A percentile compares a stretch with the other conserved stretches of the same genome.
phyloP scores from a whole-genome alignment of 2,797 vertebrate genomes.

The Neomorphus geoffroyi region DNA sequence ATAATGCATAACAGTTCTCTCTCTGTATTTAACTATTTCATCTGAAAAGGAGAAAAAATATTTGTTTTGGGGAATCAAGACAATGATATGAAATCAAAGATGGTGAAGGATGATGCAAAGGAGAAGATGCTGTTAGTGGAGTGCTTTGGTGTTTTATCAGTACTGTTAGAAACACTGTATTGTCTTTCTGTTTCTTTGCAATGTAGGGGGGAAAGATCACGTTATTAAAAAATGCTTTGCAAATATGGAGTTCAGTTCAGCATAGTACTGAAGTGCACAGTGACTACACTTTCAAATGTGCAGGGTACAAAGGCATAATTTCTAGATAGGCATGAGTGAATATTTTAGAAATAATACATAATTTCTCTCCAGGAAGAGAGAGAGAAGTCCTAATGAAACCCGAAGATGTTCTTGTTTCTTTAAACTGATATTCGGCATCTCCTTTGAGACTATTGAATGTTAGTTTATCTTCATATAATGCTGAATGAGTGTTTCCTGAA shows the following conservation, averaged over 20 bases:
- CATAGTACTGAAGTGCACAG: neutral
- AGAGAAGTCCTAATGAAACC: neutral
- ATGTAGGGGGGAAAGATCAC: neutral
- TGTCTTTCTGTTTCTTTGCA: neutral
- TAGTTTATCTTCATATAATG: neutral
- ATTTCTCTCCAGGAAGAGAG: neutral
- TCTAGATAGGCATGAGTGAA: neutral
- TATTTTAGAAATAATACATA: neutral
- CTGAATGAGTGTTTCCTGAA: neutral
- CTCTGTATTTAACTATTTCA: neutral
- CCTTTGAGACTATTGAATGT: neutral
- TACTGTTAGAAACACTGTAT: neutral
- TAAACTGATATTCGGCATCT: conserved; percentile 11
- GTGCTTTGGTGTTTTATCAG: neutral
- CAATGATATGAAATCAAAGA: neutral
- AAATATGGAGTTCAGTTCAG: neutral
- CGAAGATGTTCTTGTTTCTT: neutral
- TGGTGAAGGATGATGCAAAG: neutral
- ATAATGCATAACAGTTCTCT: neutral
- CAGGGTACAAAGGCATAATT: neutral
- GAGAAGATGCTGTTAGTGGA: neutral
- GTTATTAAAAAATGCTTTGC: neutral
- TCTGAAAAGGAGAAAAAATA: neutral
- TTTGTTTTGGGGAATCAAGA: neutral
- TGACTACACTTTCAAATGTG: neutral